phyloP scores from a whole-genome alignment of 1,140 invertebrate genomes.

The Gryon sp. region DNA sequence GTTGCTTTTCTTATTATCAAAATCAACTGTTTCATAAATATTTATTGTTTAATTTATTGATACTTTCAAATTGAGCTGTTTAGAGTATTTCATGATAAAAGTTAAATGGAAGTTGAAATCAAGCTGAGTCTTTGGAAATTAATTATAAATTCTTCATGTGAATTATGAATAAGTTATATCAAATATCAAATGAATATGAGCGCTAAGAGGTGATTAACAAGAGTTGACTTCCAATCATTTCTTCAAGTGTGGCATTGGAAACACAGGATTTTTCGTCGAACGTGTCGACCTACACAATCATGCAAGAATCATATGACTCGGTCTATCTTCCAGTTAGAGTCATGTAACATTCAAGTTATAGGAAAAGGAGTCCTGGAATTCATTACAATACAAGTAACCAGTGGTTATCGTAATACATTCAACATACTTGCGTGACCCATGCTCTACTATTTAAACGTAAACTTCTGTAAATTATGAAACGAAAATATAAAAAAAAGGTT shows the following conservation, averaged over 20 bases:
- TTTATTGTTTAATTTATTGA: too few relatives aligned
- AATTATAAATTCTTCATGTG: neutral
- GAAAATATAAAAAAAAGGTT: too few relatives aligned
- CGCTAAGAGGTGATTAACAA: constrained; percentile 23
- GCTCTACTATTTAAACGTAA: too few relatives aligned
- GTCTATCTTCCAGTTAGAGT: constrained; percentile 16
- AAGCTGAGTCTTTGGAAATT: too few relatives aligned
- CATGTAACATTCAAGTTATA: constrained; percentile 50
- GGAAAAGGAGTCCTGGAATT: constrained; percentile 46
- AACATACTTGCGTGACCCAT: constrained; percentile 18
- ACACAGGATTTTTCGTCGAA: constrained; percentile 37
- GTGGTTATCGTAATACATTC: constrained; percentile 12
- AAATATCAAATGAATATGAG: constrained; percentile 20
- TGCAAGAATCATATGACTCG: constrained; percentile 39
- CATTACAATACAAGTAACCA: constrained; percentile 46
- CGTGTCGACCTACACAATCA: constrained; percentile 24
- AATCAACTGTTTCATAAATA: too few relatives aligned
- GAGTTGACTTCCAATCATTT: constrained; percentile 10
- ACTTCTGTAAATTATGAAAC: too few relatives aligned
- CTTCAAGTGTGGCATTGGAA: constrained; percentile 34
- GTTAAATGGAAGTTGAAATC: too few relatives aligned
- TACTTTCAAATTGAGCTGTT: too few relatives aligned
- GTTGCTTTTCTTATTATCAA: too few relatives aligned
- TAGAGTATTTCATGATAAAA: too few relatives aligned
- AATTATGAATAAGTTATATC: constrained; percentile 15